Base-by-base conservation (phyloP, 2,888 invertebrate species). In the Lasioglossum marginatum region DNA sequence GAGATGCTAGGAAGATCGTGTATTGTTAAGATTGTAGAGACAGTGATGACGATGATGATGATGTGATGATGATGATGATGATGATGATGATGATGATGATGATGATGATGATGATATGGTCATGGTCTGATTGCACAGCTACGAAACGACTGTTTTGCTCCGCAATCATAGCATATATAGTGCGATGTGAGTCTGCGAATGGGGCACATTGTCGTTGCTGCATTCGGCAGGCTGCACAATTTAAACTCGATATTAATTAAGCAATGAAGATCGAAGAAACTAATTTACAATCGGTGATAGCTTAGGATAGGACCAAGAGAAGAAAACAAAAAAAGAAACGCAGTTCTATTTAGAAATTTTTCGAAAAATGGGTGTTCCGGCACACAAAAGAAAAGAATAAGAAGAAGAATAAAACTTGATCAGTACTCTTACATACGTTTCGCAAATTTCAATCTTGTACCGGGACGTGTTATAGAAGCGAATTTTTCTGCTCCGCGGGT, bases 191-290 rank as follows among this genome's bases (percentile, higher is more conserved):
- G 91, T 89, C 83, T 89, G 92, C 84, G 86, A 89, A 40, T 87
- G 84, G 90, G 88, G 91, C 63, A 74, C 81, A 85, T 71, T 77
- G 40, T 57, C 27, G 73, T 79, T 81, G 85, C 87, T 89, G 91
- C 87, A 84, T 78, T 91, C 87, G 84, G 79, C 90, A 91, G 88
- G 89, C 70, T 89, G 78, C 89, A 90, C 88, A 40, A 82, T 77
- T 82, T 90, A 91, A 92, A 92, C 88, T 91, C 85, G 91, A 92
- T 92, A 92, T 93, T 92, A 92, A 92, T 92, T 93, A 92, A 93
- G 91, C 91, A 92, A 92, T 93, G 91, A 89, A 91, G 89, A 88
- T 91, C 87, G 91, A 89, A 91, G 91, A 88, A 91, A 86, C 88
- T 92, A 92, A 93, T 92, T 93, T 92, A 89, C 92, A 92, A 92